Conservation (phyloP, 1,140 invertebrate genomes). For the Apis cerana region DNA sequence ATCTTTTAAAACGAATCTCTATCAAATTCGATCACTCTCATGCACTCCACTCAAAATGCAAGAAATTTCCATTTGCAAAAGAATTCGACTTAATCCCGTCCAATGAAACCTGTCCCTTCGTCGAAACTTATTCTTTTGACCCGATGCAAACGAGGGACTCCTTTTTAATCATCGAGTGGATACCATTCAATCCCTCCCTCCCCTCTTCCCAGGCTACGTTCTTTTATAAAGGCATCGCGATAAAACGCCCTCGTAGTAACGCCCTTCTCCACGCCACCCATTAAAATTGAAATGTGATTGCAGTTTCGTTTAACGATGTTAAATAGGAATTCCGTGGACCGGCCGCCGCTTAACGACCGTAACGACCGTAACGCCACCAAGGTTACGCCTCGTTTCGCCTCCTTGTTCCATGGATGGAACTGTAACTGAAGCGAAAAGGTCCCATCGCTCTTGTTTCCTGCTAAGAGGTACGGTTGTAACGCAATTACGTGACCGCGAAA, state of each 20-base stretch:
- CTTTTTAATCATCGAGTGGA: conserved; percentile 7
- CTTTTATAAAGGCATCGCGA: conserved; percentile 27
- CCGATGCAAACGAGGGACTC: neutral
- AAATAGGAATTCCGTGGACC: conserved; percentile 35
- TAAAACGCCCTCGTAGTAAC: conserved; percentile 34
- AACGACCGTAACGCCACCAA: conserved; percentile 7
- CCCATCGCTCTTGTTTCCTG: neutral
- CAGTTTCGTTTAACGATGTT: conserved; percentile 48
- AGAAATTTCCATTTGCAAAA: too few relatives aligned
- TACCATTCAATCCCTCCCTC: neutral
- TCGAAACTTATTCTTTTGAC: too few relatives aligned
- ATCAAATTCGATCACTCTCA: too few relatives aligned
- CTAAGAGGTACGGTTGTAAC: neutral
- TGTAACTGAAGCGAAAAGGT: neutral
- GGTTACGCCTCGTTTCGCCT: conserved; percentile 11
- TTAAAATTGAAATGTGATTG: conserved; percentile 50
- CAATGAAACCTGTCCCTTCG: neutral
- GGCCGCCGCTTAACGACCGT: conserved; percentile 25
- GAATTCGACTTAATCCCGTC: too few relatives aligned
- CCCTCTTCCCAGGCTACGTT: neutral
- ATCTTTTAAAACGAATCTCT: too few relatives aligned
- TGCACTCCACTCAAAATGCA: too few relatives aligned
- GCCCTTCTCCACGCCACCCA: neutral
- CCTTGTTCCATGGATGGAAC: conserved; percentile 14
- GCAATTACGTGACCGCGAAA: conserved; percentile 24